phyloP scores from a whole-genome alignment of 2,797 vertebrate species.

The Pelochelys cantorii region DNA sequence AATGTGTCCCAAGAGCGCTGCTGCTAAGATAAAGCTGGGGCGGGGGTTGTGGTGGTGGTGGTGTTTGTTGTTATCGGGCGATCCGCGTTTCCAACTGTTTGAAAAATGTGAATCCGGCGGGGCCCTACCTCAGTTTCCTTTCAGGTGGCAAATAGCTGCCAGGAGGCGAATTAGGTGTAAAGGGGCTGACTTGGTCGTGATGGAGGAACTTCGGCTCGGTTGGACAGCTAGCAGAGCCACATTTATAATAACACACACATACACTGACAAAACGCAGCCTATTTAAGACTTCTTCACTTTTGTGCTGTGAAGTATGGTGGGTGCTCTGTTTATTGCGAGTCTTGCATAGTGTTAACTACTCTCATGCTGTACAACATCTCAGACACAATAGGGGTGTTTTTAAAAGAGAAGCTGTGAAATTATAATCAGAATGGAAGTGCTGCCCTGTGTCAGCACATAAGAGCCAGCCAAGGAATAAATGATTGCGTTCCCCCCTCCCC shows the following conservation, averaged over 20 bases:
- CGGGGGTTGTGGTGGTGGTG: neutral
- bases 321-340: neutral
- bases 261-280: neutral
- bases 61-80: neutral
- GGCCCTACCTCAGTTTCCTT: neutral
- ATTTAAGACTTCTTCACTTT: neutral
- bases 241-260: neutral
- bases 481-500: neutral
- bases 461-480: neutral
- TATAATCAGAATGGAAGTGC: neutral
- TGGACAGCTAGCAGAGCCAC: neutral
- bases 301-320: neutral
- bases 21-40: too few relatives aligned
- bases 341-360: neutral
- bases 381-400: neutral
- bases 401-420: slow-evolving; percentile 29
- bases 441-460: neutral
- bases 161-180: neutral
- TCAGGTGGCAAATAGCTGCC: slow-evolving; percentile 14
- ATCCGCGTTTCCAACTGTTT: neutral
- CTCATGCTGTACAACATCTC: neutral
- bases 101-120: neutral
- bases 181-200: neutral
- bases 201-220: neutral
- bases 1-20: too few relatives aligned